Conservation (phyloP, 2,113 vertebrate species). For the Tachycineta bicolor region DNA sequence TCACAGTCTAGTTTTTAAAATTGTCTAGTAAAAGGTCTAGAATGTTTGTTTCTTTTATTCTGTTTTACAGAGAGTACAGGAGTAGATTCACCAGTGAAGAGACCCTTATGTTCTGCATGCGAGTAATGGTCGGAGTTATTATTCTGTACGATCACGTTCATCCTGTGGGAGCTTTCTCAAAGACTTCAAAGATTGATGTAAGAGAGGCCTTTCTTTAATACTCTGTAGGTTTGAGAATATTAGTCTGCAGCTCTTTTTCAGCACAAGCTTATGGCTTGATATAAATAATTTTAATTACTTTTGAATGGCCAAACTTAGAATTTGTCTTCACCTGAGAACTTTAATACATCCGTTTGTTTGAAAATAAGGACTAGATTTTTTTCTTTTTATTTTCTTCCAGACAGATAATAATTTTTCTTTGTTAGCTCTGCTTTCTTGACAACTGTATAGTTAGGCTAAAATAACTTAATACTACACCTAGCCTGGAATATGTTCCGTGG, state of each 20-base stretch:
- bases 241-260: not conserved
- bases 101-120: slow-evolving; percentile 95
- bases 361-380: not conserved
- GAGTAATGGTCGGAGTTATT: slow-evolving; percentile 98
- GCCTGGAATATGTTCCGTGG: not conserved
- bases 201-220: slow-evolving; percentile 57
- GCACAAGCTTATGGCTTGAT: not conserved
- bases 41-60: not conserved
- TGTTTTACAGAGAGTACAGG: slow-evolving; percentile 87
- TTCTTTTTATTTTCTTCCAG: not conserved
- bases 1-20: not conserved
- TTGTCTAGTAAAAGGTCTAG: not conserved
- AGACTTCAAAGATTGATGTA: slow-evolving; percentile 97
- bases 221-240: not conserved
- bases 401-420: not conserved
- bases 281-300: not conserved
- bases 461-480: not conserved
- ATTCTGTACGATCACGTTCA: slow-evolving; percentile 98
- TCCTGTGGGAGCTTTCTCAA: slow-evolving; percentile 97
- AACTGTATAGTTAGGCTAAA: not conserved
- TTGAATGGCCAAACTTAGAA: not conserved
- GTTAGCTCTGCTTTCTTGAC: not conserved
- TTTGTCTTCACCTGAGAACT: not conserved
- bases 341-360: not conserved
- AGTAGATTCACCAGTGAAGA: slow-evolving; percentile 96